Conservation (phyloP, 2,888 invertebrate genomes). For the Hypomecis atomaria region DNA sequence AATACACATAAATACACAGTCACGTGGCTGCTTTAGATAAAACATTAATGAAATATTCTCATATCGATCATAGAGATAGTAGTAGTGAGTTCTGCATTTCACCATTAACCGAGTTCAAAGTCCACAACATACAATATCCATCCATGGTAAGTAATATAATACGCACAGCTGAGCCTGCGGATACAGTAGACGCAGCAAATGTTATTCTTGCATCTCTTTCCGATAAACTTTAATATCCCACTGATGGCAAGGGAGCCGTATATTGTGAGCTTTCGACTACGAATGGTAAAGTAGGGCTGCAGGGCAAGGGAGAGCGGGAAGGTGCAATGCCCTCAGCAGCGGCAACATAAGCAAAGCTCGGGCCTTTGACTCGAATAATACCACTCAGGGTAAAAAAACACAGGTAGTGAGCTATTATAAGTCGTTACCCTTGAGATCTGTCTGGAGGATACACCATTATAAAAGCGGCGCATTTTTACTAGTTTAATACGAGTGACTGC, state of each 20-base stretch:
- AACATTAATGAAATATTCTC: conserved; percentile 49
- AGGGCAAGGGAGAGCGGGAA: conserved; percentile 82
- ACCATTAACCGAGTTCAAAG: conserved; percentile 80
- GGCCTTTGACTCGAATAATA: conserved; percentile 76
- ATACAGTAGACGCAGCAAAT: conserved; percentile 66
- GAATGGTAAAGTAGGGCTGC: conserved; percentile 81
- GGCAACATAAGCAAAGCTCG: conserved; percentile 72
- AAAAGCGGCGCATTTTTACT: conserved; percentile 32
- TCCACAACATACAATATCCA: conserved; percentile 75
- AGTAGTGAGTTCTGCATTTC: conserved; percentile 67
- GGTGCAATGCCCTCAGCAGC: conserved; percentile 81
- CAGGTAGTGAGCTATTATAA: conserved; percentile 78
- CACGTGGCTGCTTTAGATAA: conserved; percentile 48
- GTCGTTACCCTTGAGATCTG: conserved; percentile 77
- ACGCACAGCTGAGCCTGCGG: conserved; percentile 75
- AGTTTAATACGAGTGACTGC: conserved; percentile 22
- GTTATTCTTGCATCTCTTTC: conserved; percentile 78
- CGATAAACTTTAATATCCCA: conserved; percentile 58
- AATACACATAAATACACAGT: conserved; percentile 40
- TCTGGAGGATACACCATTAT: conserved; percentile 69
- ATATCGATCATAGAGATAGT: conserved; percentile 69
- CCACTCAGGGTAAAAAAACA: conserved; percentile 73
- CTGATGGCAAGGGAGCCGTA: conserved; percentile 66
- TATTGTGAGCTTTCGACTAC: conserved; percentile 68
- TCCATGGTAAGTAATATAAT: conserved; percentile 66